phyloP scores from a whole-genome alignment of 2,113 vertebrate species.

The Euleptes europaea region DNA sequence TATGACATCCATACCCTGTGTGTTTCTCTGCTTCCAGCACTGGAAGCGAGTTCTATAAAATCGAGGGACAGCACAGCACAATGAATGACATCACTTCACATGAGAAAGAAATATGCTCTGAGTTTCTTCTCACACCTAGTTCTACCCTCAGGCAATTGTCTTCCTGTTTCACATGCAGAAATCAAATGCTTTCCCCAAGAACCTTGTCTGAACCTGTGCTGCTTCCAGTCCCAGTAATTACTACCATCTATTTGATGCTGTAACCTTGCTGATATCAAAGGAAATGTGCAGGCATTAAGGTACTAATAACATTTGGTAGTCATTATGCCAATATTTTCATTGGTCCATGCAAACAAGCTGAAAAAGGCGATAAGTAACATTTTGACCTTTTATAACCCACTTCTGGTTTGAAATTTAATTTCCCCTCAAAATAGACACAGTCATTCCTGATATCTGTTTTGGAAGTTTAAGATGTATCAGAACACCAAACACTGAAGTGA shows the following conservation, averaged over 20 bases:
- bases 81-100: too few relatives aligned
- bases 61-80: too few relatives aligned
- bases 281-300: neutral
- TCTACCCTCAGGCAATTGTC: neutral
- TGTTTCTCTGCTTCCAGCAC: too few relatives aligned
- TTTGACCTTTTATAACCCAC: neutral
- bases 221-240: neutral
- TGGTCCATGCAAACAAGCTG: neutral
- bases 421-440: neutral
- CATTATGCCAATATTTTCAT: neutral
- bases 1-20: too few relatives aligned
- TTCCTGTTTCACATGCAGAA: neutral
- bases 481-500: conserved; percentile 45
- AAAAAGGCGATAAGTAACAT: neutral
- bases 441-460: conserved; percentile 4
- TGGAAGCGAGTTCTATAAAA: too few relatives aligned
- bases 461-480: conserved; percentile 32
- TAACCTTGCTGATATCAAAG: neutral
- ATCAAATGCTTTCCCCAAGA: neutral
- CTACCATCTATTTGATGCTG: too few relatives aligned
- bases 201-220: too few relatives aligned
- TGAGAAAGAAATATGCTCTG: too few relatives aligned
- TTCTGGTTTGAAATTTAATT: neutral
- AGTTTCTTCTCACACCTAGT: neutral
- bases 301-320: neutral